Evolutionary conservation across 2,113 vertebrate species (phyloP), one percentile per base, ranked within the genome.

Genomic region (Gulo gulo): DNA sequence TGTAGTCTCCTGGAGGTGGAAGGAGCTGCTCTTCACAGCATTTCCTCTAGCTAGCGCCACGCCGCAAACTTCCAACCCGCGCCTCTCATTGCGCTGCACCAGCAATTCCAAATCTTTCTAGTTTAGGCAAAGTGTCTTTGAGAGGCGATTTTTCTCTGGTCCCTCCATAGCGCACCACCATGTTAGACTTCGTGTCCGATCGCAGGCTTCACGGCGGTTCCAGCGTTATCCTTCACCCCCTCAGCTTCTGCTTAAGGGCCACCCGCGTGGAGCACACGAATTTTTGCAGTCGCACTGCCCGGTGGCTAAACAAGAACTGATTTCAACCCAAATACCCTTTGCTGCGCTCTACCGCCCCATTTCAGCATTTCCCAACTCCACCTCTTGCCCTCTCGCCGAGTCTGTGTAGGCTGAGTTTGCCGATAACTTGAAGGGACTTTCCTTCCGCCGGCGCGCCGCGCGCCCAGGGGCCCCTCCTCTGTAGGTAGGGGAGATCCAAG

Each of bases 391-490:
- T 74, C 9, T 1, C 5, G 52, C 11, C 9, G 9, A 57, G 23
- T 18, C 7, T 21, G 12, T 39, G 31, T 15, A 4, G 1, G 3
- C 52, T 34, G 29, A 84, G 34, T 81, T 93, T 63, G 11, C 26
- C 0, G 2, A 6, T 86, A 39, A 84, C 39, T 76, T 52, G 36
- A 39, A 61, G 24, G 31, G n/a, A 61, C 20, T 4, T 63, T 55
- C 14, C 69, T 47, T 3, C 63, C 7, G 45, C 0, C 21, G 2
- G 0, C 29, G 13, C 4, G 15, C 11, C 13, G 8, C 0, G 3
- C 0, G 29, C 7, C n/a, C 2, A 18, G 47, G 21, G 6, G 18
- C 0, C 4, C 3, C 4, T 14, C 42, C 26, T 34, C 6, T 1
- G 12, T 29, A 3, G 21, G 9, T 29, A 2, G 21, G 13, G 34